Conservation (phyloP, 2,888 invertebrate genomes). For the Ochropleura leucogaster region DNA sequence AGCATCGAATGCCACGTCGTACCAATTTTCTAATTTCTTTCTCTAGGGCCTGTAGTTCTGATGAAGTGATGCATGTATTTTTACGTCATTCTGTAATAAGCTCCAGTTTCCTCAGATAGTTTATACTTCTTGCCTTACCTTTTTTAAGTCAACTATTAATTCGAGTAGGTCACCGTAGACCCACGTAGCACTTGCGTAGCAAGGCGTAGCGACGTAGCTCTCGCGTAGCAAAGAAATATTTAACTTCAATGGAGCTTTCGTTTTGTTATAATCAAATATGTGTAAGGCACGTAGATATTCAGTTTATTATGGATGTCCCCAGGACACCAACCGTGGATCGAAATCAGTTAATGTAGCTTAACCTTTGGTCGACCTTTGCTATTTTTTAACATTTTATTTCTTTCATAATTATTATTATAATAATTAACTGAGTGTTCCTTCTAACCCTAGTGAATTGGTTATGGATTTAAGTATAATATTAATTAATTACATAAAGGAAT, state of each 20-base stretch:
- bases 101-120: no score
- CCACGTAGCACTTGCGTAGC: not conserved
- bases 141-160: not conserved
- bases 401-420: not conserved
- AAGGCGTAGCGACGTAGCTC: not conserved
- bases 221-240: not conserved
- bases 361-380: not conserved
- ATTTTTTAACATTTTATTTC: not conserved
- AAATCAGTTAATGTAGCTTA: not conserved
- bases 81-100: no score
- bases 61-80: no score
- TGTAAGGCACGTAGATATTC: not conserved
- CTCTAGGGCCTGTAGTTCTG: no score
- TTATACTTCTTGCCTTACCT: no score
- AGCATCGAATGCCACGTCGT: no score
- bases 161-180: slow-evolving; percentile 6
- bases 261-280: no score
- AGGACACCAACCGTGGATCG: not conserved
- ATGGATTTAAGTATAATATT: not conserved
- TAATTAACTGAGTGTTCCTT: not conserved
- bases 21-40: no score
- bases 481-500: not conserved
- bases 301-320: not conserved
- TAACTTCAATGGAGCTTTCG: not conserved
- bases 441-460: not conserved